phyloP scores from a whole-genome alignment of 2,888 invertebrate genomes.

The Torymus auratus region DNA sequence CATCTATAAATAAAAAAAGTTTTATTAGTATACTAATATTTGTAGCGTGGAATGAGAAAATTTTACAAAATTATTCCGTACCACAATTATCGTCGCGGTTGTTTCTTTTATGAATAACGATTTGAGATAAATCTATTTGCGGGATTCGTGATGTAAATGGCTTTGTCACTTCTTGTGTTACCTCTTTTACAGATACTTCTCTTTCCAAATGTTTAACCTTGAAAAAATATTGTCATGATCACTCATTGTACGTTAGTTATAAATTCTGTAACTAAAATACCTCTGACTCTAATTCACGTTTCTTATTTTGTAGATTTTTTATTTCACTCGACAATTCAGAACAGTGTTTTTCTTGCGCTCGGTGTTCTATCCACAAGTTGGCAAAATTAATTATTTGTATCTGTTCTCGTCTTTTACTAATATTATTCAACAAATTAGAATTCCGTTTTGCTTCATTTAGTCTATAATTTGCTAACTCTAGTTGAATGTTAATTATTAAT shows the following conservation, averaged over 20 bases:
- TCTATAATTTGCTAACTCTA: conserved; percentile 23
- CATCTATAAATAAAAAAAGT: conserved; percentile 40
- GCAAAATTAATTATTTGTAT: conserved; percentile 51
- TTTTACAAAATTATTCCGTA: conserved; percentile 14
- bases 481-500: conserved; percentile 30
- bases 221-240: not conserved
- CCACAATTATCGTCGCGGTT: conserved; percentile 29
- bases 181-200: conserved; percentile 6
- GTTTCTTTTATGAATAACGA: conserved; percentile 24
- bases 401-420: conserved; percentile 39
- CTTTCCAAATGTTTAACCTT: conserved; percentile 39
- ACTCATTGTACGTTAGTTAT: no score
- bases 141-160: conserved; percentile 33
- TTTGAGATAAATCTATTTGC: conserved; percentile 49
- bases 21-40: not conserved
- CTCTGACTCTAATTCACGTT: conserved; percentile 25
- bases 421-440: conserved; percentile 18
- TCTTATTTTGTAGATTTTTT: conserved; percentile 19
- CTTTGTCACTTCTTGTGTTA: not conserved
- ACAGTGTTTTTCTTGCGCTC: conserved; percentile 35
- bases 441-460: conserved; percentile 37
- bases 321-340: conserved; percentile 14
- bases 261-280: conserved; percentile 1
- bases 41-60: not conserved
- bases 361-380: conserved; percentile 36